Evolutionary conservation across 2,113 vertebrate species (phyloP), one percentile per base, ranked within the genome.

Genomic region (Platichthys flesus): DNA sequence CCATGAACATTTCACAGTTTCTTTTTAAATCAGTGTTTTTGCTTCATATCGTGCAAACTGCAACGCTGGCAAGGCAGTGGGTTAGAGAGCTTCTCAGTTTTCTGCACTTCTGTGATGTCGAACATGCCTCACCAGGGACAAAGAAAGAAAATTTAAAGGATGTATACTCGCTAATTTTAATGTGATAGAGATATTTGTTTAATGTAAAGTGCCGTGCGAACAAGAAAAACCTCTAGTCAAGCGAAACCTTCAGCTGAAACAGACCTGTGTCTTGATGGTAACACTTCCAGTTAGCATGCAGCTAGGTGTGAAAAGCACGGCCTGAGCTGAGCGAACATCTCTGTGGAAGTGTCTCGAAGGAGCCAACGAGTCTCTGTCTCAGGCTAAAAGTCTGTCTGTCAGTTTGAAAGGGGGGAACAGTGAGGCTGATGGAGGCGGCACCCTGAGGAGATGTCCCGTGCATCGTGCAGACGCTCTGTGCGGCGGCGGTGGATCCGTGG

Each of bases 351-450:
- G 61, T 55, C 55, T 71, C 63, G 0, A n/a, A 73, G 67, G 67
- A 67, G n/a, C 47, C 3, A 14, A 61, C 74, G 57, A 47, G 69
- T 79, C 63, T 85, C 55, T 54, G 49, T 84, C 71, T 63, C 55
- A 24, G 71, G 70, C 69, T 84, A 75, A 91, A 75, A 80, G 71
- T 85, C 64, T 79, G 81, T 59, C 84, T 71, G 74, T 88, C 72
- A 84, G 68, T 85, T 82, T 88, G 69, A 90, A 85, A 76, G 73
- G 78, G 69, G 78, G 78, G 82, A 87, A 23, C 26, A 37, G 62
- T 24, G 56, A 49, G 74, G 73, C 67, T 82, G 83, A 82, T 60
- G 62, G 68, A 81, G 72, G 80, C 80, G 76, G 71, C 61, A 64
- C 87, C 84, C 89, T 7, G 52, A 87, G 84, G 90, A 88, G 62